Base-by-base conservation (phyloP, 92 coral and sea anemone genomes). In the Parazoanthus swiftii region DNA sequence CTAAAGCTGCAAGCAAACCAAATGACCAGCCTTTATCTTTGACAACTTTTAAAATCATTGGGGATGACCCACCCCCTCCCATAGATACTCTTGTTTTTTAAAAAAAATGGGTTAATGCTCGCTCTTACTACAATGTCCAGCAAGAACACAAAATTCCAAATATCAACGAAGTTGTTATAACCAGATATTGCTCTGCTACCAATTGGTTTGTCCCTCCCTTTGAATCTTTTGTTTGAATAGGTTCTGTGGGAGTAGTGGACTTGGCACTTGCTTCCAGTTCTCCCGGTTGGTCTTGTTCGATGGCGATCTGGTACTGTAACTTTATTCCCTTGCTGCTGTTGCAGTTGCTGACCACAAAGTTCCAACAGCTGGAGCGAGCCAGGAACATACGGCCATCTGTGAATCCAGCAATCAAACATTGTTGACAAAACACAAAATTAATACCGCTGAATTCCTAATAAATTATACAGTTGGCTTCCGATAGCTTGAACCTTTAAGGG, bases 291-390 rank as follows among this genome's bases (percentile, higher is more conserved):
- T 46, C 36, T 4, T 46, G 63, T 48, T 44, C 15, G 36, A 78
- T 78, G 15, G 66, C 10, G 37, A 78, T 78, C 35, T 78, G 33
- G 59, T 78, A 78, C 16, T 78, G 33, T 23, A 44, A 7, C 29
- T 7, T 36, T 6, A 78, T 25, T 46, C 65, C 82, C 7, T 78
- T 46, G 16, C 36, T n/a, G 33, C 67, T 44, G 66, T 78, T 25
- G 66, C 82, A 78, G 65, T 78, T 46, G 39, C 85, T 80, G 48
- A 58, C 10, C 26, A 54, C 85, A 35, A 80, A 80, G 48, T 80
- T 48, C 85, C 85, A 80, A 58, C 85, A 80, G 44, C n/a, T 80
- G 8, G n/a, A 7, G 35, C 85, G 85, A n/a, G 85, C 85, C 25
- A 80, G 46, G 35, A 80, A 80, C 73, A 33, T 54, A 6, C 85